Evolutionary conservation across 1,140 invertebrate genomes (phyloP).

Genomic region (Anastrepha ludens): DNA sequence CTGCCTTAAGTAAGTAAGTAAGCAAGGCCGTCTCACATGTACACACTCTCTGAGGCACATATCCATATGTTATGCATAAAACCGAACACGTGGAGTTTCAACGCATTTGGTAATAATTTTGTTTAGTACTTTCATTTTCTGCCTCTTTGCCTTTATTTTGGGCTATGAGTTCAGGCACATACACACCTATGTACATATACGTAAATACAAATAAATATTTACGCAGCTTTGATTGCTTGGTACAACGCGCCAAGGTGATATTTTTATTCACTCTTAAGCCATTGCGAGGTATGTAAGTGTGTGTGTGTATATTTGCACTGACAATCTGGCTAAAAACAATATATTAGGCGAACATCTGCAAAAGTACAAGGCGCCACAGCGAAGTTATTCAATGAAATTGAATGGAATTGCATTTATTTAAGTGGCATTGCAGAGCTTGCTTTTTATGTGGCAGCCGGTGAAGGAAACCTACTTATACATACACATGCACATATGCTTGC

Average conservation of each 20-base stretch:
- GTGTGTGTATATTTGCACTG: not conserved
- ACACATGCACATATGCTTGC: not conserved
- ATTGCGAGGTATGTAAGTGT: not conserved
- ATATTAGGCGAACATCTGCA: not conserved
- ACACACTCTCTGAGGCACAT: no score
- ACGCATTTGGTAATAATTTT: not conserved
- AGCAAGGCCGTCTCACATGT: no score
- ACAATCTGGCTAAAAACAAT: not conserved
- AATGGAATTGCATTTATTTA: conserved; percentile 3
- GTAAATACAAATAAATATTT: no score
- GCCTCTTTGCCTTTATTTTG: not conserved
- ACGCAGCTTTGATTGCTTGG: no score
- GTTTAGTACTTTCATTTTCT: not conserved
- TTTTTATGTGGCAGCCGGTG: not conserved
- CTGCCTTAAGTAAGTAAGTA: no score
- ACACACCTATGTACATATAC: no score
- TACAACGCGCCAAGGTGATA: no score
- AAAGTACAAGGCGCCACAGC: not conserved
- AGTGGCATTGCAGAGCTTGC: not conserved
- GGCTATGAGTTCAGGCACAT: no score
- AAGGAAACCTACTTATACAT: not conserved
- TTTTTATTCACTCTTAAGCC: no score
- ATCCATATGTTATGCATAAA: no score
- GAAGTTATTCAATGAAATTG: conserved; percentile 7
- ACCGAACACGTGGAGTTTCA: not conserved